These are phyloP conservation scores for Pseudorectes ferrugineus DNA, from an alignment of 2,113 vertebrate species.

Conservation along the genomic window DNA sequence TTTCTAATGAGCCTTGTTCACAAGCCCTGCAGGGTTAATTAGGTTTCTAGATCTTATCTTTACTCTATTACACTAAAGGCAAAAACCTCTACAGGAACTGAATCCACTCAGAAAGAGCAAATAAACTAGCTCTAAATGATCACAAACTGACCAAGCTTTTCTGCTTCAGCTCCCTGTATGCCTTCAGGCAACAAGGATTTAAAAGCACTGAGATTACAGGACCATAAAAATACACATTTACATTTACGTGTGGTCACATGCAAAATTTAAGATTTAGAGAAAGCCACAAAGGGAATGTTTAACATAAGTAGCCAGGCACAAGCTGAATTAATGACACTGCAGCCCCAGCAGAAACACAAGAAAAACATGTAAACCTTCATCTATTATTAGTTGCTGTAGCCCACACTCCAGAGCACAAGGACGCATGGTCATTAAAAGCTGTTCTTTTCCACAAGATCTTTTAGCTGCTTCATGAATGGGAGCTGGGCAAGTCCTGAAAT, in stretches of 20 bases:
- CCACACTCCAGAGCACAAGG: constrained; percentile 43
- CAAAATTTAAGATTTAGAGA: constrained; percentile 67
- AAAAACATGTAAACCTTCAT: constrained; percentile 63
- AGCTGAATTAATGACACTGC: constrained; percentile 66
- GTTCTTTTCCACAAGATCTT: constrained; percentile 41
- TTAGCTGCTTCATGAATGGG: neutral
- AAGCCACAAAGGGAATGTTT: constrained; percentile 71
- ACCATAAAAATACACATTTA: constrained; percentile 76
- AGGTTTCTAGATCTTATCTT: constrained; percentile 60
- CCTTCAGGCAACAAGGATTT: constrained; percentile 67
- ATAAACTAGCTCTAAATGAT: constrained; percentile 80
- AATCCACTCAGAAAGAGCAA: constrained; percentile 70
- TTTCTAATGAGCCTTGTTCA: constrained; percentile 60
- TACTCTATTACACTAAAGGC: constrained; percentile 42
- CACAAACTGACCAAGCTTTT: constrained; percentile 76
- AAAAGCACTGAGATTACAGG: constrained; percentile 71
- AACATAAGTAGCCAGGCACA: constrained; percentile 61
- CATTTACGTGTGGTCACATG: constrained; percentile 79
- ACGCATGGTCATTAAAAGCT: neutral
- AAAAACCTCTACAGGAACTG: constrained; percentile 53
- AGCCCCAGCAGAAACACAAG: constrained; percentile 57
- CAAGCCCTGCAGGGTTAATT: constrained; percentile 65
- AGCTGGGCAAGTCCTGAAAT: constrained; percentile 11
- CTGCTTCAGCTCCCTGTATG: constrained; percentile 67
- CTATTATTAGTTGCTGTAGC: constrained; percentile 47